Conservation (phyloP, 2,797 vertebrate genomes). For the Amblyraja radiata region DNA sequence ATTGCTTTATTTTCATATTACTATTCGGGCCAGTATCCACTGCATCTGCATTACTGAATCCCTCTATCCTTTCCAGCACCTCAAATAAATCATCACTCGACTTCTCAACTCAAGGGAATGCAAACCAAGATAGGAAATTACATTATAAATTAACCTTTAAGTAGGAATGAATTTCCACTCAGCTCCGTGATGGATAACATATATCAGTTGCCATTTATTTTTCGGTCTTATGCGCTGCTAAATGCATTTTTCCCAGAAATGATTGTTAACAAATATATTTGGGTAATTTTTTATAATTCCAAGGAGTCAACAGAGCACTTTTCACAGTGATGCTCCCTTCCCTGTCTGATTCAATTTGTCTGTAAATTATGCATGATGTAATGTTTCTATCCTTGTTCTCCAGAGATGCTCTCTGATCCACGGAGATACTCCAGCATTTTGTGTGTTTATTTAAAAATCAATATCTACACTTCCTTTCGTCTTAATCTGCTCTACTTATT, state of each 20-base stretch:
- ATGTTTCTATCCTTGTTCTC: neutral
- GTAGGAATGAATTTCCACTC: neutral
- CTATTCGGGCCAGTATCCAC: neutral
- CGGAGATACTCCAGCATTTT: neutral
- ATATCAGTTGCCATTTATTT: neutral
- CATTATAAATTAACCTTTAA: neutral
- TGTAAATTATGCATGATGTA: no score
- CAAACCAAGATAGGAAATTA: neutral
- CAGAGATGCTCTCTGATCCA: neutral
- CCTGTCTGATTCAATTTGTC: no score
- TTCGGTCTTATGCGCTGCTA: no score
- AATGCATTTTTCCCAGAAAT: no score
- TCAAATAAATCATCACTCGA: neutral
- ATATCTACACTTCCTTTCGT: no score
- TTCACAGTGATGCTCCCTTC: no score
- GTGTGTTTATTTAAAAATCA: neutral
- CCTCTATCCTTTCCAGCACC: neutral
- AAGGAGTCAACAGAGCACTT: no score
- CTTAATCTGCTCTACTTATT: no score
- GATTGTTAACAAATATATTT: no score
- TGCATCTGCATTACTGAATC: neutral
- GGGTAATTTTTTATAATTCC: no score
- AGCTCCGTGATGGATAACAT: neutral
- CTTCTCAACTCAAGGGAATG: neutral
- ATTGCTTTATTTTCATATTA: neutral